Conservation (phyloP, 2,113 vertebrate genomes). For the Anolis carolinensis region DNA sequence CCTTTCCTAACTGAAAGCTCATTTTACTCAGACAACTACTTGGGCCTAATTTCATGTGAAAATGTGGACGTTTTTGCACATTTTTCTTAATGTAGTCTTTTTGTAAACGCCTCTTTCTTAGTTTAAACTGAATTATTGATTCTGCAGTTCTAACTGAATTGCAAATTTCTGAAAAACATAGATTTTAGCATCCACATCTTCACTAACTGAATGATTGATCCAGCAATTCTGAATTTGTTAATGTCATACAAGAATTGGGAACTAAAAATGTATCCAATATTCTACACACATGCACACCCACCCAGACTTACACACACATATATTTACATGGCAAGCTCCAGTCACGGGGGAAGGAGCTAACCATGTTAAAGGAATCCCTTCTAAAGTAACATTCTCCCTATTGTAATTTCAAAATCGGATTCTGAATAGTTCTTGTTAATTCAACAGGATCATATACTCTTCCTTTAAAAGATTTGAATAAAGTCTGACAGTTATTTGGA, state of each 20-base stretch:
- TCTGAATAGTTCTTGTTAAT: neutral
- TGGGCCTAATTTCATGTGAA: no score
- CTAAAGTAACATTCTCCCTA: conserved; percentile 1
- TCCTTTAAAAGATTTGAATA: neutral
- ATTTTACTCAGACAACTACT: neutral
- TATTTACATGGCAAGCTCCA: neutral
- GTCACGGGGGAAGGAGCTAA: neutral
- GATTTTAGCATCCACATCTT: neutral
- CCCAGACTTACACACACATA: neutral
- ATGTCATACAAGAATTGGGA: neutral
- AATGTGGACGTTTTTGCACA: no score
- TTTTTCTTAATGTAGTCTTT: neutral
- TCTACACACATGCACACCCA: neutral
- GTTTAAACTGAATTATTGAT: neutral
- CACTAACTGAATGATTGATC: neutral
- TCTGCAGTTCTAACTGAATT: neutral
- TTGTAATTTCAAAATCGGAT: conserved; percentile 25
- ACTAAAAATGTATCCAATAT: neutral
- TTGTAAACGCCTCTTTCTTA: neutral
- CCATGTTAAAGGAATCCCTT: neutral
- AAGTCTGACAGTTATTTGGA: conserved; percentile 14
- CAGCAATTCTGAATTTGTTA: neutral
- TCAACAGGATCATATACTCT: neutral
- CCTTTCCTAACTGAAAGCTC: neutral
- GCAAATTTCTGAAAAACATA: neutral